A percentile compares a stretch with the other conserved stretches of the same genome.
phyloP scores from a whole-genome alignment of 2,888 invertebrate species.

The Pseudococcus longispinus region DNA sequence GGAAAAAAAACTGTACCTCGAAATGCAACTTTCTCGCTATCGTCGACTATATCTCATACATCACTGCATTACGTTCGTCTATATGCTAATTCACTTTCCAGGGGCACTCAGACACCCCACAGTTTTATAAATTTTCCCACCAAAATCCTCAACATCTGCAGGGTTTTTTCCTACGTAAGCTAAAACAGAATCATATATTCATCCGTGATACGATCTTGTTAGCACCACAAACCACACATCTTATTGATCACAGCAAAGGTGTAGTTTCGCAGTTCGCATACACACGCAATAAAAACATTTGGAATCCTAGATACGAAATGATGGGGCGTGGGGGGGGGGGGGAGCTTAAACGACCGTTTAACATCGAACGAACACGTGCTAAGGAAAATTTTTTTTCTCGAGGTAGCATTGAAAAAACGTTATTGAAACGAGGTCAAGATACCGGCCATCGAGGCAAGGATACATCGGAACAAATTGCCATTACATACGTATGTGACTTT shows the following conservation, averaged over 20 bases:
- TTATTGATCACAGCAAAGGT: not conserved
- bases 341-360: not conserved
- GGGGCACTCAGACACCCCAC: not conserved
- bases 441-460: not conserved
- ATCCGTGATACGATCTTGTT: not conserved
- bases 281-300: not conserved
- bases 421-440: constrained; percentile 43
- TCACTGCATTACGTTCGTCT: not conserved
- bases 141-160: not conserved
- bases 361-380: not conserved
- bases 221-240: not conserved
- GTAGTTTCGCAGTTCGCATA: not conserved
- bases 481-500: constrained; percentile 24
- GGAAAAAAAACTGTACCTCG: too few relatives aligned
- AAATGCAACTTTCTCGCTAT: not conserved
- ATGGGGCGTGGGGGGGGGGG: not conserved
- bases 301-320: not conserved
- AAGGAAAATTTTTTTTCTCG: not conserved
- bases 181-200: not conserved
- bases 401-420: constrained; percentile 3
- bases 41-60: not conserved
- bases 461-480: constrained; percentile 40
- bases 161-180: not conserved
- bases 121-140: not conserved
- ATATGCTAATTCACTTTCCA: not conserved